Percentiles rank a stretch among this genome's conserved stretches.
These are phyloP conservation scores for Lithobates sylvaticus DNA, from an alignment of 2,797 vertebrate species.

Conservation along the genomic window DNA sequence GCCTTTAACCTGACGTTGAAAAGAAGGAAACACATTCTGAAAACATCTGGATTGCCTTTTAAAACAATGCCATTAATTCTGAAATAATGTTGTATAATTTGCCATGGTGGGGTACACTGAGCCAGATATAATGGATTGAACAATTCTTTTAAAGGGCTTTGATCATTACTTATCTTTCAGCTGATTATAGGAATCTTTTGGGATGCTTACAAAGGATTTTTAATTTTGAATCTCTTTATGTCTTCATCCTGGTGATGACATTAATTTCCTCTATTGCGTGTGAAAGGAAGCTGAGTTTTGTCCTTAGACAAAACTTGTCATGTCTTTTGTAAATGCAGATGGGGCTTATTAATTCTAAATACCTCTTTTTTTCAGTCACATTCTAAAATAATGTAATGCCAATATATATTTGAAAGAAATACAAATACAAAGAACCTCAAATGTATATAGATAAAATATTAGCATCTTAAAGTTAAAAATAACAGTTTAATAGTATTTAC, in stretches of 20 bases:
- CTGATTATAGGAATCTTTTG: slow-evolving; percentile 85
- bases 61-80: slow-evolving; percentile 79
- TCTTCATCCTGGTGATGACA: slow-evolving; percentile 82
- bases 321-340: slow-evolving; percentile 82
- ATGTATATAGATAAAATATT: neutral
- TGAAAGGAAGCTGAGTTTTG: slow-evolving; percentile 79
- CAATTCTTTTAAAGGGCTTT: slow-evolving; percentile 85
- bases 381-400: neutral
- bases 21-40: slow-evolving; percentile 68
- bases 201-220: slow-evolving; percentile 82
- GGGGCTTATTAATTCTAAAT: slow-evolving; percentile 77
- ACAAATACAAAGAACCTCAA: neutral
- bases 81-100: slow-evolving; percentile 82
- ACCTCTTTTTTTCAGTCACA: slow-evolving; percentile 61
- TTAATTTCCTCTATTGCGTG: slow-evolving; percentile 81
- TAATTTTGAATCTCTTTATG: slow-evolving; percentile 83
- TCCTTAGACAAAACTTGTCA: slow-evolving; percentile 79
- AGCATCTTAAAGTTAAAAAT: slow-evolving; percentile 3
- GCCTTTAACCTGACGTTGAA: slow-evolving; percentile 69
- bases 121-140: slow-evolving; percentile 80
- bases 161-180: slow-evolving; percentile 90
- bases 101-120: slow-evolving; percentile 84
- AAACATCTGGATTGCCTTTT: slow-evolving; percentile 86
- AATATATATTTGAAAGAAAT: slow-evolving; percentile 1
- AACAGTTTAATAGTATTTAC: neutral